Evolutionary conservation across 2,888 invertebrate genomes (phyloP), one percentile per base, ranked within the genome.

Genomic region (Aromia moschata): DNA sequence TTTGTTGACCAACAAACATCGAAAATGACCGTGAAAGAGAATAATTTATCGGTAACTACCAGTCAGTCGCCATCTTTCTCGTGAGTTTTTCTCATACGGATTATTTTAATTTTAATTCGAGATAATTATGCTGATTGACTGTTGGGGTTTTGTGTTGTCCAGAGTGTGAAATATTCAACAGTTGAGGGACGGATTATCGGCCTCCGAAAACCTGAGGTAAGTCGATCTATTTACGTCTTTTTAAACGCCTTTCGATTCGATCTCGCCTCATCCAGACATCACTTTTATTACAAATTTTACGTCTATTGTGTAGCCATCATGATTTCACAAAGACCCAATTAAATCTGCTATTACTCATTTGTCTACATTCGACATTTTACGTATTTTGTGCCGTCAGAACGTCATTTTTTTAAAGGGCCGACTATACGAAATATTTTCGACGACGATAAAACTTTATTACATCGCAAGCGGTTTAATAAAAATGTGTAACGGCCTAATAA

Each of bases 41-140:
- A 79, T 78, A 79, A 81, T 79, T 80, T 79, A 80, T 79, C 79
- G 79, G 79, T 76, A 77, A 79, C 77, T 80, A 80, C 79, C 80
- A 79, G 80, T 78, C 81, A 81, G 83, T 83, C 83, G 84, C 85
- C 84, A 85, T 85, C 84, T 85, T 85, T 82, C 81, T 81, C 80
- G 81, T 81, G 79, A 83, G 79, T 82, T 81, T 83, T 84, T 78
- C 77, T 76, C 70, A 71, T 75, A 71, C 71, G 71, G 70, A 67
- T 69, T 52, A 52, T 68, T 60, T 58, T 57, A 70, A 74, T 73
- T 74, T 73, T 70, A 71, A 70, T 73, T 71, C 68, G 60, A 65
- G 60, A 60, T 70, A 66, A 73, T 71, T 69, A 74, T 77, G 72
- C 60, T 70, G 69, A 70, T 67, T 63, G 68, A 68, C 67, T 64